Evolutionary conservation across 2,113 vertebrate species (phyloP), one percentile per base, ranked within the genome.

Genomic region (Callopanchax toddi): DNA sequence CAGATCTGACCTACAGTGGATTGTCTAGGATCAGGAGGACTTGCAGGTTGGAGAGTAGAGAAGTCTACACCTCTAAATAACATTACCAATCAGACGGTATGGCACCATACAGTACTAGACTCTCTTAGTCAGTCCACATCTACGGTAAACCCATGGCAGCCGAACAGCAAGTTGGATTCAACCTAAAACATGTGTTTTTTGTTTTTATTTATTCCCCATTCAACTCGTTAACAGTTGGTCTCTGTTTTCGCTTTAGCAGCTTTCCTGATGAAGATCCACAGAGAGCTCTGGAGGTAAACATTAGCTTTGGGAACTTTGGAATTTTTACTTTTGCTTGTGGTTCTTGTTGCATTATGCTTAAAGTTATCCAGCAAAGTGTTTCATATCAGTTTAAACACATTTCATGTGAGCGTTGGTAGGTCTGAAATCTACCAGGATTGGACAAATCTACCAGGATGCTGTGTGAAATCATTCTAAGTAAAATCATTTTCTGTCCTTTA

Each of bases 261-360:
- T 94, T 95, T 82, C 74, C 93, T 6, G 95, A 93, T 62, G 91
- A 91, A 54, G 92, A 97, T 66, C 96, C 96, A 25, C 87, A 81
- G 86, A 89, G 76, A 77, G 94, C 94, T 46, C 87, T 93, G 60
- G 87, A 95, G 96, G 97, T 97, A 92, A 94, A 83, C 61, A 80
- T 34, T 59, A 65, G 20, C 67, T 29, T 4, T 29, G 53, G 22
- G 26, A 23, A 6, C 12, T 1, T 2, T 12, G 22, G 5, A 22
- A 15, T 39, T n/a, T 22, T 20, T 1, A 1, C 1, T 2, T 5
- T 10, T 21, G 0, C 11, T 18, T 1, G 1, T 8, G 1, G 0
- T 4, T 48, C 6, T 63, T 32, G 49, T 1, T 4, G 0, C 16
- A 20, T 18, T 20, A 26, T 29, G 2, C 2, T 2, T n/a, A 40